Evolutionary conservation across 2,888 invertebrate species (phyloP).

Genomic region (Pardosa pseudoannulata): DNA sequence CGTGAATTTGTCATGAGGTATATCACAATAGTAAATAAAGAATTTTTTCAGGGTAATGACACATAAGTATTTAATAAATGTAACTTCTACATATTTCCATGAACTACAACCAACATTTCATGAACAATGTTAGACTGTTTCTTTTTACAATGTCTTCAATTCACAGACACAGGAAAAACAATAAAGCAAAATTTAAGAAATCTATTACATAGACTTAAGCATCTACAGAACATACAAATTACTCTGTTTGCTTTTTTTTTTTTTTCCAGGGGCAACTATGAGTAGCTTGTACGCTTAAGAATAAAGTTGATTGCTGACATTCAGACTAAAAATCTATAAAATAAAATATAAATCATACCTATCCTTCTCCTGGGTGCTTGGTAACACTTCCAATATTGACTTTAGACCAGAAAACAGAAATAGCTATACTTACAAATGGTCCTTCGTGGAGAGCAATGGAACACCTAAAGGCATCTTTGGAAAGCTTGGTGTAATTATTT

Average conservation of each 20-base stretch:
- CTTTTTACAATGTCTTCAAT: constrained; percentile 42
- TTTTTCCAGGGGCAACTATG: constrained; percentile 26
- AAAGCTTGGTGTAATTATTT: not conserved
- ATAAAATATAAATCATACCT: constrained; percentile 50
- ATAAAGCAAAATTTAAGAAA: constrained; percentile 29
- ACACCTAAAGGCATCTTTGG: not conserved
- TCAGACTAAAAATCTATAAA: constrained; percentile 52
- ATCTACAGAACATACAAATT: constrained; percentile 43
- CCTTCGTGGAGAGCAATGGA: not conserved
- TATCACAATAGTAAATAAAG: not conserved
- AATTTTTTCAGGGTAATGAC: constrained; percentile 25
- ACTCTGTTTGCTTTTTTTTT: constrained; percentile 47
- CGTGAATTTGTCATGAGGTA: no score
- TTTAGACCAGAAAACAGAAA: constrained; percentile 13
- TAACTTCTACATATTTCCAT: constrained; percentile 59
- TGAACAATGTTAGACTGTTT: constrained; percentile 26
- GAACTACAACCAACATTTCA: constrained; percentile 43
- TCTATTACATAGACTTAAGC: constrained; percentile 57
- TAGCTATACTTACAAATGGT: constrained; percentile 33
- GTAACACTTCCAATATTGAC: not conserved
- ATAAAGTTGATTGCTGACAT: constrained; percentile 36
- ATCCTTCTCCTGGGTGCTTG: constrained; percentile 35
- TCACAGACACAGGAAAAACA: constrained; percentile 58
- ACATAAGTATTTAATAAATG: constrained; percentile 68
- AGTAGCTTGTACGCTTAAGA: constrained; percentile 22